Base-by-base conservation (phyloP, 2,888 invertebrate genomes). In the Chrysotoxum bicinctum region DNA sequence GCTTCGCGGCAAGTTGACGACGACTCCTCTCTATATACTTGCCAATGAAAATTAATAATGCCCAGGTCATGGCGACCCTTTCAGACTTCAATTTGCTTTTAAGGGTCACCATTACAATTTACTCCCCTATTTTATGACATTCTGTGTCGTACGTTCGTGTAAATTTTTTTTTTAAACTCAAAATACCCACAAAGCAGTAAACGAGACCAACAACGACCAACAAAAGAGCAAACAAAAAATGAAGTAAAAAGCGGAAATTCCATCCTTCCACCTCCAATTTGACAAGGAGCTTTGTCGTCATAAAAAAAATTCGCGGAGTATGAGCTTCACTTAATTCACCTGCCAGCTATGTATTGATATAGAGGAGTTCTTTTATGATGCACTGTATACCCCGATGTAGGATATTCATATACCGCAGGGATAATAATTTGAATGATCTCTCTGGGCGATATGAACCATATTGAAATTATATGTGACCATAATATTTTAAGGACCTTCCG, bases 71-170 rank as follows among this genome's bases (percentile, higher is more conserved):
- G 58, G 45, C 66, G 72, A 77, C 37, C 77, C 75, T 68, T 69
- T 80, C 77, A 77, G 62, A 73, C 79, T 75, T 79, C 75, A 79
- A 79, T 84, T 79, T 79, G 79, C 79, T 68, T 72, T 84, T 76
- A 75, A 79, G 70, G 79, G 70, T 66, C 70, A 70, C 70, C 79
- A 83, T 83, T 64, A 78, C 77, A 70, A 66, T 79, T 60, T 75
- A 77, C 52, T 73, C 70, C 35, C 66, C 35, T 66, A 66, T 79
- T 84, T 76, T 76, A 84, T 60, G 79, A 56, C 75, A 72, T 75
- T 84, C 62, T 37, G 14, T 79, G 26, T 79, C 84, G 60, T 84
- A 66, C 35, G 35, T 50, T 30, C 35, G 48, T 37, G 19, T n/a
- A 72, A 84, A 62, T 48, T 79, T 60, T 60, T 26, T 60, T 10